phyloP scores from a whole-genome alignment of 2,797 vertebrate genomes.

The Pseudomugil gertrudae region DNA sequence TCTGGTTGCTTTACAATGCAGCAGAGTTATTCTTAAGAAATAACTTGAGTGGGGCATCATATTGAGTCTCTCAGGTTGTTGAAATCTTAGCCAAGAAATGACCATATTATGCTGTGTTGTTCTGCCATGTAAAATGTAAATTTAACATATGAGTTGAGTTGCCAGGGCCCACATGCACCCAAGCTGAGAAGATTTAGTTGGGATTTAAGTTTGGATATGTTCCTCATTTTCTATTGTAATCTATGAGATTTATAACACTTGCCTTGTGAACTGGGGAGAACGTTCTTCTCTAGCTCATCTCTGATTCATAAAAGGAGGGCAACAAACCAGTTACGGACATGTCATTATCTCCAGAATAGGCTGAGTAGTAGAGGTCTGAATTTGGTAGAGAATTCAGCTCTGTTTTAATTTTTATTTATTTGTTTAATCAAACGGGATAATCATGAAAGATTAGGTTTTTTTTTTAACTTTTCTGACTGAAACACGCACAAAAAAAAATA shows the following conservation, averaged over 20 bases:
- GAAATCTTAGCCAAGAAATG: not conserved
- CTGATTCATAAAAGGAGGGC: constrained; percentile 28
- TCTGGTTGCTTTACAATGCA: too few relatives aligned
- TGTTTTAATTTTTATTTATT: constrained; percentile 9
- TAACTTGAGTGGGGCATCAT: too few relatives aligned
- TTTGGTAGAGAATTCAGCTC: too few relatives aligned
- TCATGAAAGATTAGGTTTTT: constrained; percentile 15
- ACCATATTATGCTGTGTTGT: not conserved
- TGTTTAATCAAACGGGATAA: constrained; percentile 11
- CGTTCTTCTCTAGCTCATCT: constrained; percentile 24
- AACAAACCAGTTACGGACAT: not conserved
- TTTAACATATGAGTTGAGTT: not conserved
- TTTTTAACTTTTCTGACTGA: constrained; percentile 17
- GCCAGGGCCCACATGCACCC: not conserved
- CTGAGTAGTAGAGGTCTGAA: constrained; percentile 26
- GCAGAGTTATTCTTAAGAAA: too few relatives aligned
- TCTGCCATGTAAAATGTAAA: not conserved
- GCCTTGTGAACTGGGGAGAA: constrained; percentile 13
- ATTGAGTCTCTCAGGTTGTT: too few relatives aligned
- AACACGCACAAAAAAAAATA: constrained; percentile 24
- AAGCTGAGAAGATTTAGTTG: not conserved
- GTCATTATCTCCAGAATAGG: constrained; percentile 35
- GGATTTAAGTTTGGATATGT: not conserved
- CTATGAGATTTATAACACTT: constrained; percentile 20
- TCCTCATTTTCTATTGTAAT: not conserved